Percentiles rank a stretch among this genome's conserved stretches.
Evolutionary conservation across 1,140 invertebrate species (phyloP).

Genomic region (Mizuhopecten yessoensis): DNA sequence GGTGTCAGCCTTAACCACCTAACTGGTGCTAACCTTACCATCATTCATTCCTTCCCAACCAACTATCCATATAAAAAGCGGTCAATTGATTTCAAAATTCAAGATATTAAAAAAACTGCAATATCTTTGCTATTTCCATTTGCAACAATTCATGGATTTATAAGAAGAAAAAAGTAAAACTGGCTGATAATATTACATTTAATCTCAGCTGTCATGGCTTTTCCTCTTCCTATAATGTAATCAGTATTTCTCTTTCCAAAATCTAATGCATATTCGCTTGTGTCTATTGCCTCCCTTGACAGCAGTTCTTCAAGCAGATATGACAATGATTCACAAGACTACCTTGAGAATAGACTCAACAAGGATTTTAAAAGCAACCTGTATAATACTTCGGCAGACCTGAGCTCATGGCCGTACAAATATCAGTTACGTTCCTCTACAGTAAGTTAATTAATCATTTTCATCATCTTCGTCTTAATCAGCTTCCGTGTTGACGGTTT

Average conservation of each 20-base stretch:
- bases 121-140: neutral
- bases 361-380: conserved; percentile 65
- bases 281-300: conserved; percentile 52
- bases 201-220: conserved; percentile 30
- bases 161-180: neutral
- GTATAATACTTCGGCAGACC: conserved; percentile 58
- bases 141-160: neutral
- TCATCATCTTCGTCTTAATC: conserved; percentile 24
- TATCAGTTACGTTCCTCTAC: conserved; percentile 53
- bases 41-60: conserved; percentile 29
- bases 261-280: conserved; percentile 33
- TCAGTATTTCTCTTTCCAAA: neutral
- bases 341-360: conserved; percentile 53
- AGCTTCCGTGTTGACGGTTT: conserved; percentile 7
- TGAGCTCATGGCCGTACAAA: conserved; percentile 54
- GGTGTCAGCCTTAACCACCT: neutral
- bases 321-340: conserved; percentile 57
- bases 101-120: neutral
- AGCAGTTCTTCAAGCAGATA: conserved; percentile 51
- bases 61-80: conserved; percentile 22
- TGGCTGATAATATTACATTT: too few species aligned
- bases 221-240: conserved; percentile 1
- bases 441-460: conserved; percentile 52
- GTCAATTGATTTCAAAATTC: neutral
- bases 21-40: conserved; percentile 31